Conservation (phyloP, 2,797 vertebrate genomes). For the Poecilia picta region DNA sequence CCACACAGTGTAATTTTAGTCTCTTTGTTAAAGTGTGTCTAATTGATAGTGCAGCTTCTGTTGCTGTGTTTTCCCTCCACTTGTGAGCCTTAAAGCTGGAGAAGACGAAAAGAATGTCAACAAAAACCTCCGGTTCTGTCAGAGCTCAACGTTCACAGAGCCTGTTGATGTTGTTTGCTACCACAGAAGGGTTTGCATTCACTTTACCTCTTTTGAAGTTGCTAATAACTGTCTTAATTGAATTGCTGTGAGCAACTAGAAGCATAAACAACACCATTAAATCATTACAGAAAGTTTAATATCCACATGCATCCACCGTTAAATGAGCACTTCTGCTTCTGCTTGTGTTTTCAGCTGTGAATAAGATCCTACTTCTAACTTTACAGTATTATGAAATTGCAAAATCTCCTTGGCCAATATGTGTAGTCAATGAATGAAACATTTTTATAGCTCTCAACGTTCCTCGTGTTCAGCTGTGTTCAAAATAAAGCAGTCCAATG, state of each 20-base stretch:
- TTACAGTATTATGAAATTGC: conserved; percentile 33
- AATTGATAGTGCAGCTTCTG: not conserved
- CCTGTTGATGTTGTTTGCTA: conserved; percentile 40
- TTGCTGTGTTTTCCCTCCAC: not conserved
- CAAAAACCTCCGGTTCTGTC: conserved; percentile 21
- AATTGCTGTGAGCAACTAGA: not conserved
- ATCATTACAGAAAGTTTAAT: conserved; percentile 5
- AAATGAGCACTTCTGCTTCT: not conserved
- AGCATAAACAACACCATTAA: conserved; percentile 8
- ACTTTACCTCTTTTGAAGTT: conserved; percentile 9
- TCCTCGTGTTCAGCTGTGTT: not conserved
- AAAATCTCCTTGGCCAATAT: conserved; percentile 4
- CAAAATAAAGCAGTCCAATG: not conserved
- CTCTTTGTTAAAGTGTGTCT: not conserved
- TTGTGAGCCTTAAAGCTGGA: not conserved
- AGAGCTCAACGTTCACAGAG: conserved; percentile 37
- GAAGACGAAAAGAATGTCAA: conserved; percentile 29
- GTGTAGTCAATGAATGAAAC: not conserved
- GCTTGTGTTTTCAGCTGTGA: not conserved
- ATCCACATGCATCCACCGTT: not conserved
- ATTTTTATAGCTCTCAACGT: not conserved
- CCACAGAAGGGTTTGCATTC: conserved; percentile 12
- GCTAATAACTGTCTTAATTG: conserved; percentile 2
- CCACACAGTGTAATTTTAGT: not conserved
- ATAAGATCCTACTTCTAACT: not conserved